Conservation (phyloP, 35 echinoderm and acorn worm genomes). For the Apostichopus parvimensis region DNA sequence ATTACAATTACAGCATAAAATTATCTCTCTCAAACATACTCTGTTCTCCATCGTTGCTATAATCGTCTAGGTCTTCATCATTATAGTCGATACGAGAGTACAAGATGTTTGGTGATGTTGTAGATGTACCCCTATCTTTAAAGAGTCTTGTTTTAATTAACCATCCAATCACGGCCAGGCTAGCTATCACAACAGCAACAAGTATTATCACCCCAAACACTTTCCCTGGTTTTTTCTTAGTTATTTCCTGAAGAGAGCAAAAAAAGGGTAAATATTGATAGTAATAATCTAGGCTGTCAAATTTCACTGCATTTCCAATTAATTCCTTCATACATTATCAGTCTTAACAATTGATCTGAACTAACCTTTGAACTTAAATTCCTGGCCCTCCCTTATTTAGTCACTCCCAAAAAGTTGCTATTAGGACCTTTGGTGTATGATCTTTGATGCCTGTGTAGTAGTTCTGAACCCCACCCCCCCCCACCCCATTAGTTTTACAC, state of each 20-base stretch:
- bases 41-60: not conserved
- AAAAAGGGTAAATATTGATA: not conserved
- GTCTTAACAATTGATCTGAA: no score
- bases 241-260: not conserved
- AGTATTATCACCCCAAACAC: not conserved
- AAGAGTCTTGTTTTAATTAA: not conserved
- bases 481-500: no score
- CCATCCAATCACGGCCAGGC: not conserved
- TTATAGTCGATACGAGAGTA: constrained; percentile 12
- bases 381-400: no score
- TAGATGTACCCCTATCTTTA: not conserved
- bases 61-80: constrained; percentile 9
- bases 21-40: constrained; percentile 26
- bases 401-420: no score
- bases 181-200: not conserved
- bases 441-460: no score
- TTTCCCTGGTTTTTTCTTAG: not conserved
- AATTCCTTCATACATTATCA: no score
- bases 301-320: no score
- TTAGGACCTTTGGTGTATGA: no score
- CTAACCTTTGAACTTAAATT: no score
- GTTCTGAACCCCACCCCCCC: no score
- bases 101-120: not conserved
- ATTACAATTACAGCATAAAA: no score
- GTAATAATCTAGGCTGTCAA: not conserved